Evolutionary conservation across 1,140 invertebrate genomes (phyloP).

Genomic region (Cydia fagiglandana): DNA sequence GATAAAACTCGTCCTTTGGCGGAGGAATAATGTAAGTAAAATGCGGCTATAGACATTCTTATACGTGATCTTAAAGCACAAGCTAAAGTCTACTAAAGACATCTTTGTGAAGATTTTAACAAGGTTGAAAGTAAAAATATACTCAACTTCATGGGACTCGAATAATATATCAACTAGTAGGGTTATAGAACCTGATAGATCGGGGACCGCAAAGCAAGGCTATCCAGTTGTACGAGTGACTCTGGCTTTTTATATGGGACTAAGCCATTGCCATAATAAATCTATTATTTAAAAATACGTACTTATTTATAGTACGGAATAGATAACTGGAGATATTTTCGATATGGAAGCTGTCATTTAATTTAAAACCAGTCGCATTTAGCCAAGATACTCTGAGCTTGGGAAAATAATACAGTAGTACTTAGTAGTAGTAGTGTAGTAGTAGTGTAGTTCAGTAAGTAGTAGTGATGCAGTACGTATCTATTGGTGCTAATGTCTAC

Average conservation of each 20-base stretch:
- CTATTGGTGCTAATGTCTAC: too few species aligned
- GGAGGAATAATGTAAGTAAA: slow-evolving; percentile 7
- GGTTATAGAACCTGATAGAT: slow-evolving; percentile 16
- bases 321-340: not conserved
- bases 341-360: not conserved
- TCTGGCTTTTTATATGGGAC: slow-evolving; percentile 42
- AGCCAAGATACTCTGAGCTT: too few species aligned
- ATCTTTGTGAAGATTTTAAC: not conserved
- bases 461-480: too few species aligned
- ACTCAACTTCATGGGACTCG: not conserved
- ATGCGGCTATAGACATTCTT: not conserved
- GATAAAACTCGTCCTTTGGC: not conserved
- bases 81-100: not conserved
- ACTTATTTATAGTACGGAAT: not conserved
- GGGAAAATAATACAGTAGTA: too few species aligned
- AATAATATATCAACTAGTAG: not conserved
- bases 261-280: not conserved
- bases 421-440: too few species aligned
- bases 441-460: too few species aligned
- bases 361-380: not conserved
- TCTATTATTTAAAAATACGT: not conserved
- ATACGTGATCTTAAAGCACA: too few species aligned
- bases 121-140: not conserved
- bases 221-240: slow-evolving; percentile 42
- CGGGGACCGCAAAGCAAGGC: slow-evolving; percentile 48